Percentiles rank a stretch among this genome's conserved stretches.
These are phyloP conservation scores for Amblyopsis hoosieri DNA, from an alignment of 2,797 vertebrate species.

Conservation along the genomic window DNA sequence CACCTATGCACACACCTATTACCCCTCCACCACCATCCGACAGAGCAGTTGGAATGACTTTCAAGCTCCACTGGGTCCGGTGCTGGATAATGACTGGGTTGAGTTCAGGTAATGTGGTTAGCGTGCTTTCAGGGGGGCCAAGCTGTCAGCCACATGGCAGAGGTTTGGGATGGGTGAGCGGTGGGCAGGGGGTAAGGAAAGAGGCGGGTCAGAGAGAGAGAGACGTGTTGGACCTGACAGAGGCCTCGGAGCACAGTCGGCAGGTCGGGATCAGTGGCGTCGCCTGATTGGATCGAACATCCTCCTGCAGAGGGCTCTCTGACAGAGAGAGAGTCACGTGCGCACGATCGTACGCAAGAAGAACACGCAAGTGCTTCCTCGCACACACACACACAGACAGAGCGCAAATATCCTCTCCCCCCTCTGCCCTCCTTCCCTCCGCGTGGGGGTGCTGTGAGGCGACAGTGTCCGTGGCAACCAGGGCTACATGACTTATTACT, in stretches of 20 bases:
- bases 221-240: slow-evolving; percentile 49
- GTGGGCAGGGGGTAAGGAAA: slow-evolving; percentile 15
- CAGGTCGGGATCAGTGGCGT: slow-evolving; percentile 44
- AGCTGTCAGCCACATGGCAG: slow-evolving; percentile 66
- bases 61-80: slow-evolving; percentile 67
- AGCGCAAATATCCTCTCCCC: neutral
- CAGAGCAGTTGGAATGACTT: slow-evolving; percentile 70
- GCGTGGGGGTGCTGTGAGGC: slow-evolving; percentile 30
- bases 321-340: slow-evolving; percentile 19
- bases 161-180: slow-evolving; percentile 30
- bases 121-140: slow-evolving; percentile 63
- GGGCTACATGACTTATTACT: slow-evolving; percentile 57
- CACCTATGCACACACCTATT: slow-evolving; percentile 21
- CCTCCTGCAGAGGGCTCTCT: slow-evolving; percentile 50
- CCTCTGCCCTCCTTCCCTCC: slow-evolving; percentile 4
- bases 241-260: slow-evolving; percentile 57
- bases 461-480: slow-evolving; percentile 27
- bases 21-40: slow-evolving; percentile 5
- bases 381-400: slow-evolving; percentile 10
- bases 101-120: slow-evolving; percentile 76
- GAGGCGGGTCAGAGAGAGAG: slow-evolving; percentile 15
- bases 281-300: slow-evolving; percentile 62
- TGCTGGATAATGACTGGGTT: slow-evolving; percentile 70
- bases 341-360: neutral
- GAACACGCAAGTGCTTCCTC: neutral